Conservation (phyloP, 2,113 vertebrate species). For the Pterocles gutturalis region DNA sequence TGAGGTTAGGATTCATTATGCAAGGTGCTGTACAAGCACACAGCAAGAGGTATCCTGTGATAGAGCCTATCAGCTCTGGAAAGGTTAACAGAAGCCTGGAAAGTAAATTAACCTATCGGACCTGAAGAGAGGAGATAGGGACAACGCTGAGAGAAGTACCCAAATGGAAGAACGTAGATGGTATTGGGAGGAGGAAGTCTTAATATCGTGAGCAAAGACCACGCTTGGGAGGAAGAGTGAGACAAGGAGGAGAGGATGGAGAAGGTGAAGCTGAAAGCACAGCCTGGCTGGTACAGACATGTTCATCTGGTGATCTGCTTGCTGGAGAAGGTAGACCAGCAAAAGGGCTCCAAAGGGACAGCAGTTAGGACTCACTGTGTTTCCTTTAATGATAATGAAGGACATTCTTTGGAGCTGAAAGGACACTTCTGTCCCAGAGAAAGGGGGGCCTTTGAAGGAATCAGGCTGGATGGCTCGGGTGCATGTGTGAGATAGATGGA, state of each 20-base stretch:
- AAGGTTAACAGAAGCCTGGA: slow-evolving; percentile 53
- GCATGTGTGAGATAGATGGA: neutral
- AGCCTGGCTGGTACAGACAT: fast-evolving
- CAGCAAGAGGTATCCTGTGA: neutral
- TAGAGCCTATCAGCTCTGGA: slow-evolving; percentile 39
- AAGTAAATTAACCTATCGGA: slow-evolving; percentile 37
- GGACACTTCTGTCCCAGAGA: neutral
- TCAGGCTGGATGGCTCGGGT: fast-evolving
- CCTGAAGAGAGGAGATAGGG: slow-evolving; percentile 53
- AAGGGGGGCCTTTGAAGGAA: neutral
- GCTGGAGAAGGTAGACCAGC: neutral
- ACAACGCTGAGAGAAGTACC: neutral
- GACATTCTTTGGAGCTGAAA: neutral
- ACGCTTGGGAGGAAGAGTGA: neutral
- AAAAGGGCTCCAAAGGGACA: neutral
- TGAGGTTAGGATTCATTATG: slow-evolving; percentile 38
- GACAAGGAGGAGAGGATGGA: neutral
- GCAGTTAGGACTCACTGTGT: neutral
- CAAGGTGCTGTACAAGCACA: slow-evolving; percentile 10
- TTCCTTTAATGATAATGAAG: neutral
- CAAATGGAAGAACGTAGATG: neutral
- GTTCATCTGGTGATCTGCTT: neutral
- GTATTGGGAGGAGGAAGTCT: neutral
- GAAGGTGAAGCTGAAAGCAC: neutral
- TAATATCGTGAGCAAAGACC: neutral